A percentile compares a stretch with the other conserved stretches of the same genome.
Evolutionary conservation across 2,888 invertebrate genomes (phyloP).

Genomic region (Phania funesta): DNA sequence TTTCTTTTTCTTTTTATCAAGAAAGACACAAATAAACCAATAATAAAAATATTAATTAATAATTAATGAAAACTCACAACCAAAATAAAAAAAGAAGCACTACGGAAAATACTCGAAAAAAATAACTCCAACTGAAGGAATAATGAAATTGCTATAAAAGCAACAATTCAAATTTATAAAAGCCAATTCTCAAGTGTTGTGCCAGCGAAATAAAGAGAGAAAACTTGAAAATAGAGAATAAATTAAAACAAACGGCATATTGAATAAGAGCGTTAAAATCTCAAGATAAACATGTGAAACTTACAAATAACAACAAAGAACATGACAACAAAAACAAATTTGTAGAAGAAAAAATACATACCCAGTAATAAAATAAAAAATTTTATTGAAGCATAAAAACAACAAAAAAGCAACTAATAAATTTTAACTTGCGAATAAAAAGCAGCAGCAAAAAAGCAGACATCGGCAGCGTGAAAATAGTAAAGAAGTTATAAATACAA

Average conservation of each 20-base stretch:
- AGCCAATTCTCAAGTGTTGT: conserved; percentile 8
- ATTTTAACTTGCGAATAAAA: conserved; percentile 35
- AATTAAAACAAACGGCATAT: conserved; percentile 9
- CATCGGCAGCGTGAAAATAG: conserved; percentile 17
- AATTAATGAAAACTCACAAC: conserved; percentile 8
- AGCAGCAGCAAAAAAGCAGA: conserved; percentile 8
- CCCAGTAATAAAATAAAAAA: conserved; percentile 27
- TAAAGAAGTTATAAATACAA: conserved; percentile 56
- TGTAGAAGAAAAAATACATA: conserved; percentile 18
- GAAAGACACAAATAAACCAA: background rate
- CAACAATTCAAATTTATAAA: conserved; percentile 6
- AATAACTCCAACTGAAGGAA: background rate
- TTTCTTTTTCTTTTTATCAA: background rate
- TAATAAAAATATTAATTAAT: conserved; percentile 11
- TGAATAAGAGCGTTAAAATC: conserved; percentile 31
- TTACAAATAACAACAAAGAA: conserved; percentile 15
- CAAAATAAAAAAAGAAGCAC: background rate
- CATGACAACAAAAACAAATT: conserved; percentile 39
- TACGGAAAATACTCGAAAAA: background rate
- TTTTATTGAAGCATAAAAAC: conserved; percentile 34
- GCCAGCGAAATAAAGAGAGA: conserved; percentile 13
- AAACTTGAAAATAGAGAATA: background rate
- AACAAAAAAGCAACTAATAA: conserved; percentile 40
- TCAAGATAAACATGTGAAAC: conserved; percentile 57
- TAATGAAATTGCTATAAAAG: background rate